Conservation (phyloP, 2,888 invertebrate genomes). For the Palloptera scutellata region DNA sequence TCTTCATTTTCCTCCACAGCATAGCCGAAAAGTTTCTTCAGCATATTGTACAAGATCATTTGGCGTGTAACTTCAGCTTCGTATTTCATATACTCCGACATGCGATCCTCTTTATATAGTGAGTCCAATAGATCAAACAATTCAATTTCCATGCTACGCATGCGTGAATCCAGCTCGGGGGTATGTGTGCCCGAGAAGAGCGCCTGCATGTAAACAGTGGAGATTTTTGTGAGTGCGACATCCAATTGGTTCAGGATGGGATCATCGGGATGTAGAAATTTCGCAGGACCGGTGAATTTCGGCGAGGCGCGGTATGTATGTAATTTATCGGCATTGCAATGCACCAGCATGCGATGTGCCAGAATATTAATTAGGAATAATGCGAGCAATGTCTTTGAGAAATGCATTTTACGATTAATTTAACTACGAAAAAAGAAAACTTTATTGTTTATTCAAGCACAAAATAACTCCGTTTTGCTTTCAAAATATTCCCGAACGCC, state of each 20-base stretch:
- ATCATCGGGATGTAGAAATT: conserved; percentile 43
- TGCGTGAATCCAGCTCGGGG: conserved; percentile 47
- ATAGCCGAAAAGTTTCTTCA: conserved; percentile 57
- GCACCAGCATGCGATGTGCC: too few relatives aligned
- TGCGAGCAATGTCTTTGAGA: too few relatives aligned
- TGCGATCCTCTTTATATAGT: conserved; percentile 51
- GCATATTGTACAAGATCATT: conserved; percentile 57
- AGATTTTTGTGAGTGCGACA: conserved; percentile 47
- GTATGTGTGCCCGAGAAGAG: conserved; percentile 54
- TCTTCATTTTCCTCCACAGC: conserved; percentile 42
- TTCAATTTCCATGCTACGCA: conserved; percentile 51
- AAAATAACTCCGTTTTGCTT: too few relatives aligned
- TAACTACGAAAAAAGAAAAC: too few relatives aligned
- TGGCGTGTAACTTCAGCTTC: conserved; percentile 57
- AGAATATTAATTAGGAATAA: too few relatives aligned
- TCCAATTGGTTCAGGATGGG: conserved; percentile 47
- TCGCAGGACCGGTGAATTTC: conserved; percentile 44
- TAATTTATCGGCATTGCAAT: not conserved
- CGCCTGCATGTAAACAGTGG: conserved; percentile 55
- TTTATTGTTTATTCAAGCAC: too few relatives aligned
- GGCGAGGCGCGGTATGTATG: conserved; percentile 46
- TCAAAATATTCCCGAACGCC: too few relatives aligned
- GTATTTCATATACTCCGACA: conserved; percentile 55
- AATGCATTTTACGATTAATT: too few relatives aligned
- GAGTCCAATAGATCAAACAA: conserved; percentile 52